Conservation (phyloP, 2,797 vertebrate species). For the Tarsius wallacei region DNA sequence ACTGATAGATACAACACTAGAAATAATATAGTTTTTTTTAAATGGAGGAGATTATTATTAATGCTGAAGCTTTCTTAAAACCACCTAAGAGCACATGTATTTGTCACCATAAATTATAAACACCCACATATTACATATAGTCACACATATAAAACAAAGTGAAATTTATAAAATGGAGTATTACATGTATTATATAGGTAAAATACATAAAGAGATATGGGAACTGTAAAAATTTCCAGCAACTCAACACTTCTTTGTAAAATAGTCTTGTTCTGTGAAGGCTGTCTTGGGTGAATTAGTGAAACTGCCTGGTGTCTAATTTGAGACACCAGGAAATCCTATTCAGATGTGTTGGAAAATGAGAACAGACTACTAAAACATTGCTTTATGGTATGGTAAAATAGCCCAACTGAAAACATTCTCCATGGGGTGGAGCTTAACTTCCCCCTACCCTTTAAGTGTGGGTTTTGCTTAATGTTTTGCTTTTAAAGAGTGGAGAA, state of each 20-base stretch:
- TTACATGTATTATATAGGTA: neutral
- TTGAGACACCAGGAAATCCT: constrained; percentile 23
- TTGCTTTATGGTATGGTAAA: neutral
- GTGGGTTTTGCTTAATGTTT: neutral
- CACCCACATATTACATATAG: neutral
- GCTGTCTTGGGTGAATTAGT: neutral
- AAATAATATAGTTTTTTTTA: neutral
- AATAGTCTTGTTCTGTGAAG: neutral
- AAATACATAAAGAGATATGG: neutral
- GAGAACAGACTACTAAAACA: neutral
- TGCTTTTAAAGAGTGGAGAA: neutral
- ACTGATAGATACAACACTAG: neutral
- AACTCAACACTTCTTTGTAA: neutral
- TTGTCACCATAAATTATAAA: neutral
- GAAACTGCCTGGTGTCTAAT: neutral
- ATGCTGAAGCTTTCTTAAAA: neutral
- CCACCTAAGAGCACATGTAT: neutral
- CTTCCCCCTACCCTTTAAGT: neutral
- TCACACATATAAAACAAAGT: neutral
- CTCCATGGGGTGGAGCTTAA: neutral
- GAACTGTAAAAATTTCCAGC: neutral
- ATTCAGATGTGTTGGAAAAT: neutral
- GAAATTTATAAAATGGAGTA: neutral
- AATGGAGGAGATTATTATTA: neutral
- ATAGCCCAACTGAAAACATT: constrained; percentile 2